A percentile compares a stretch with the other conserved stretches of the same genome.
These are phyloP conservation scores for Leistus spinibarbis DNA, from an alignment of 2,888 invertebrate species.

Conservation along the genomic window DNA sequence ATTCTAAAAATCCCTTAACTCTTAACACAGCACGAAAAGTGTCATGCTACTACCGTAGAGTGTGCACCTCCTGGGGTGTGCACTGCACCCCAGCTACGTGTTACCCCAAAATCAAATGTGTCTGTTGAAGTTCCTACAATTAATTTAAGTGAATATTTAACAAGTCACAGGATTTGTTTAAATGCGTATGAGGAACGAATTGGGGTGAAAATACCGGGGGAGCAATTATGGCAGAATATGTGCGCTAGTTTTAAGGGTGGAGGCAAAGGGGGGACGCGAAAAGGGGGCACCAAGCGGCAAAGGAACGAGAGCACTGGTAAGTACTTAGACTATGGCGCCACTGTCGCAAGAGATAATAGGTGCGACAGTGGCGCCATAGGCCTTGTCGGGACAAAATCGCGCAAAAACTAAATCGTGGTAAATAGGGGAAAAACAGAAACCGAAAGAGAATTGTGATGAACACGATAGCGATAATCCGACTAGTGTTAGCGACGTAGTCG, in stretches of 20 bases:
- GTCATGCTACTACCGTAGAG: neutral
- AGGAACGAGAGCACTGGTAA: conserved; percentile 53
- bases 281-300: conserved; percentile 54
- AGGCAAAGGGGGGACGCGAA: conserved; percentile 52
- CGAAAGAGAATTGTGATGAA: conserved; percentile 32
- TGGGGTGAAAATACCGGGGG: conserved; percentile 62
- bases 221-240: conserved; percentile 56
- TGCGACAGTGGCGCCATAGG: conserved; percentile 47
- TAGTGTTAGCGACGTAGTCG: conserved; percentile 46
- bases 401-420: conserved; percentile 38
- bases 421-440: conserved; percentile 40
- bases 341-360: neutral
- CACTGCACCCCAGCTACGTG: conserved; percentile 44
- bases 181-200: conserved; percentile 77
- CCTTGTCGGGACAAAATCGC: too few species aligned
- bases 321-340: conserved; percentile 34
- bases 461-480: conserved; percentile 28
- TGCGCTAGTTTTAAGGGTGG: conserved; percentile 45
- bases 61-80: neutral
- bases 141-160: conserved; percentile 76
- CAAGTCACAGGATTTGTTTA: conserved; percentile 78
- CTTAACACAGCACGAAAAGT: conserved; percentile 49
- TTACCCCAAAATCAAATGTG: conserved; percentile 65
- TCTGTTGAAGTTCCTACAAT: conserved; percentile 74
- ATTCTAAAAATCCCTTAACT: conserved; percentile 42